Evolutionary conservation across 2,888 invertebrate species (phyloP), one percentile per base, ranked within the genome.

Genomic region (Cosmia pyralina): DNA sequence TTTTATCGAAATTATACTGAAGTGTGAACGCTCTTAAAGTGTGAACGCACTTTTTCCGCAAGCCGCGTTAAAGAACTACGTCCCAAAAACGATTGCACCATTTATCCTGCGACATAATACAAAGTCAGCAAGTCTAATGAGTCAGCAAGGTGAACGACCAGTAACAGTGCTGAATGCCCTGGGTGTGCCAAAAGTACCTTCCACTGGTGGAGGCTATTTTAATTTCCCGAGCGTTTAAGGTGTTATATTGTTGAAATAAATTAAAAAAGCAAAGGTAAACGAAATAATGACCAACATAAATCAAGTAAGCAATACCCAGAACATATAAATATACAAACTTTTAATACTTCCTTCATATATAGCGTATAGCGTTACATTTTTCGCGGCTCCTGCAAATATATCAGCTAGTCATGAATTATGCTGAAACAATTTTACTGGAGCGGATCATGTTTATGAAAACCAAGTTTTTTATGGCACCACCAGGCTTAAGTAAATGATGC

Each of bases 401-500:
- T 80, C 74, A 80, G 64, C 65, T 60, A 48, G 63, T 64, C 73
- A 77, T 81, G 69, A 72, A 77, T 82, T 72, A 80, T 80, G 80
- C 73, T 74, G 67, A 72, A 78, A 85, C 73, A 84, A 84, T 84
- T 82, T 82, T 60, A 62, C 59, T 70, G 50, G 22, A 17, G 38
- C 68, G 68, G 19, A 72, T 75, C 58, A 68, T 73, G 67, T 80
- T 82, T 80, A 84, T 84, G 73, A 74, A 82, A 77, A 74, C 44
- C 69, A 77, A 77, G 77, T 77, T 77, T 77, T 82, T 82, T 84
- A 84, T 73, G 72, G 60, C 55, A 66, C 62, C 58, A 68, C 64
- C 44, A 73, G 59, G 57, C 59, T 82, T 72, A 74, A 63, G 67
- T 38, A 55, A 75, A 69, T 65, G 66, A 79, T 28, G 63, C 68